phyloP scores from a whole-genome alignment of 2,113 vertebrate genomes.

The Apeltes quadracus region DNA sequence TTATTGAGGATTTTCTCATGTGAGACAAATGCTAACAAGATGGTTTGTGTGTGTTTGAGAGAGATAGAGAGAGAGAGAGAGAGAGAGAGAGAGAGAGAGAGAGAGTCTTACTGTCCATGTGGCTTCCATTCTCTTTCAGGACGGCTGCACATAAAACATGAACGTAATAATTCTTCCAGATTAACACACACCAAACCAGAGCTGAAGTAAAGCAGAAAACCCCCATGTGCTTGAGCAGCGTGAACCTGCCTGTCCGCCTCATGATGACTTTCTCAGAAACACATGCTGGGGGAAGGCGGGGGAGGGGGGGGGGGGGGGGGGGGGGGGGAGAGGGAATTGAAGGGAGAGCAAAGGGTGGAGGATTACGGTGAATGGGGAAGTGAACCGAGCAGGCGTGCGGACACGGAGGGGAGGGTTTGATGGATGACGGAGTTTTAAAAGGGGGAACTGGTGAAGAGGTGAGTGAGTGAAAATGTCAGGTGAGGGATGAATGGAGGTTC shows the following conservation, averaged over 20 bases:
- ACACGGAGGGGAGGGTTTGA: conserved; percentile 16
- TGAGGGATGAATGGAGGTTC: conserved; percentile 31
- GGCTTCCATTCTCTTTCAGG: conserved; percentile 41
- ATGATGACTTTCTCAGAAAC: conserved; percentile 73
- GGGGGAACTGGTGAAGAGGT: conserved; percentile 23
- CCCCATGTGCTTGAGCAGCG: conserved; percentile 54
- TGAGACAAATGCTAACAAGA: conserved; percentile 18
- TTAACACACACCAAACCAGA: conserved; percentile 12
- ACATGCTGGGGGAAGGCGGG: not conserved
- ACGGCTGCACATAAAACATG: conserved; percentile 41
- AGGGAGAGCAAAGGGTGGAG: conserved; percentile 1
- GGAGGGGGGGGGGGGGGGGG: conserved; percentile 24
- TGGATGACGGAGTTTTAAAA: conserved; percentile 26
- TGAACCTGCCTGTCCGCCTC: conserved; percentile 51
- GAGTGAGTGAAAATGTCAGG: conserved; percentile 47
- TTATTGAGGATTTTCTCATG: conserved; percentile 29
- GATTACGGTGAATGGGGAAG: conserved; percentile 47
- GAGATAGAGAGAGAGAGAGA: too few relatives aligned
- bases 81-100: too few relatives aligned
- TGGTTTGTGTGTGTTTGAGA: too few relatives aligned
- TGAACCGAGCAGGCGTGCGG: conserved; percentile 8
- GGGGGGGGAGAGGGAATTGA: conserved; percentile 4
- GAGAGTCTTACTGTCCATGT: too few relatives aligned
- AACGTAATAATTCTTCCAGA: conserved; percentile 45
- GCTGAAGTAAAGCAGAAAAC: conserved; percentile 42